These are phyloP conservation scores for Pseudachorutes palmiensis DNA, from an alignment of 1,140 invertebrate species.

Conservation along the genomic window DNA sequence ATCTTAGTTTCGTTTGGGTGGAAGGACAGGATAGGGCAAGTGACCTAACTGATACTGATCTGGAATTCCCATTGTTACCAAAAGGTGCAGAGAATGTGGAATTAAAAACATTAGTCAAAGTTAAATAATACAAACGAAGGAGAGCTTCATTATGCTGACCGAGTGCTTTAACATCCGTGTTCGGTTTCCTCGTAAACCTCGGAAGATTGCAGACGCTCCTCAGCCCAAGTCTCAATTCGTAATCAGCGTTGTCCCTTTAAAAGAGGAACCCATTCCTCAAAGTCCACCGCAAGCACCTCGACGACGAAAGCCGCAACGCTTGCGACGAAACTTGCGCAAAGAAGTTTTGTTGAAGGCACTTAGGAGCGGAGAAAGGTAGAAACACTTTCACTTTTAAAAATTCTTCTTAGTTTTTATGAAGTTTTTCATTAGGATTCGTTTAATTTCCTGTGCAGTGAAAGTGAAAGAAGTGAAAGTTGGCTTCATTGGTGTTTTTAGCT, in stretches of 20 bases:
- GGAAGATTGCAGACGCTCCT: conserved; percentile 16
- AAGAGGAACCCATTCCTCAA: background rate
- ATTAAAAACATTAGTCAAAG: background rate
- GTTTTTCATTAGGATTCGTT: no score
- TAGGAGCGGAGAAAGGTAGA: conserved; percentile 6
- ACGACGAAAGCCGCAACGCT: conserved; percentile 17
- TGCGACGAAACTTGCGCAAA: conserved; percentile 9
- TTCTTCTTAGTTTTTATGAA: no score
- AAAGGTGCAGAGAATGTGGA: background rate
- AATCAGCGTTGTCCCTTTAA: background rate
- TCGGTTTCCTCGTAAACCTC: conserved; percentile 32
- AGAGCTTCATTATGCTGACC: conserved; percentile 27
- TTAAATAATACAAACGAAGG: background rate
- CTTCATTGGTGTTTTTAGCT: no score
- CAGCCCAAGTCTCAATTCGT: background rate
- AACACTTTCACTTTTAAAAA: background rate
- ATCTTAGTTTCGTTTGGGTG: no score
- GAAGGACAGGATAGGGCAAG: background rate
- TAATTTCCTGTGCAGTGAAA: no score
- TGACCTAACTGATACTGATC: background rate
- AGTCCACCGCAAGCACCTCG: conserved; percentile 14
- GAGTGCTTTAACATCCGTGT: conserved; percentile 34
- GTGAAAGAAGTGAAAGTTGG: no score
- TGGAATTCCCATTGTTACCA: background rate
- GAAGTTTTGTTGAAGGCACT: conserved; percentile 28